phyloP scores from a whole-genome alignment of 1,140 invertebrate species.

The Eriosoma lanigerum region DNA sequence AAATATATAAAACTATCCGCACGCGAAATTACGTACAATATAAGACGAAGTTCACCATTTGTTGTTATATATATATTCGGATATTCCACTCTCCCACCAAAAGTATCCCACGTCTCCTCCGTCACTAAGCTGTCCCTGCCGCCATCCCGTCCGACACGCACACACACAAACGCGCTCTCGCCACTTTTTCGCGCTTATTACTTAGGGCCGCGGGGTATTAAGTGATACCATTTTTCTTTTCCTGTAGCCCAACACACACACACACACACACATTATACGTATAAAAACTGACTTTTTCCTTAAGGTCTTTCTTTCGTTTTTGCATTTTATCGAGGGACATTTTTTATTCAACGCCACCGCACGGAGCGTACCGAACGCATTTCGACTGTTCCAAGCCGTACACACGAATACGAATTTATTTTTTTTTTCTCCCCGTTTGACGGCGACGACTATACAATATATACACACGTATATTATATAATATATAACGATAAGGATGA shows the following conservation, averaged over 20 bases:
- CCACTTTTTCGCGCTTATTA: slow-evolving; percentile 14
- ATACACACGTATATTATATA: too few species aligned
- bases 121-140: too few species aligned
- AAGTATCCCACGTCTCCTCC: too few species aligned
- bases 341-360: slow-evolving; percentile 20
- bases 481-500: too few species aligned
- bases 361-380: background rate
- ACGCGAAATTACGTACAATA: slow-evolving; percentile 36
- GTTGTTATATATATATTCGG: slow-evolving; percentile 8
- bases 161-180: background rate
- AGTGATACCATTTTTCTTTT: slow-evolving; percentile 35
- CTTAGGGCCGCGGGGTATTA: slow-evolving; percentile 4
- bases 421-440: background rate
- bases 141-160: too few species aligned
- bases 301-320: slow-evolving; percentile 15
- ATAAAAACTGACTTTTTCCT: slow-evolving; percentile 33
- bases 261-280: background rate
- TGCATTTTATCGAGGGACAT: slow-evolving; percentile 19
- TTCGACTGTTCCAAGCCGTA: background rate
- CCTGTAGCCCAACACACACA: background rate
- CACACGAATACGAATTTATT: background rate
- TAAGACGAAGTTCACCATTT: slow-evolving; percentile 22
- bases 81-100: background rate
- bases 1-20: background rate
- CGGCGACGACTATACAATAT: background rate